Evolutionary conservation across 2,797 vertebrate genomes (phyloP), one percentile per base, ranked within the genome.

Genomic region (Apogon hyalosoma): DNA sequence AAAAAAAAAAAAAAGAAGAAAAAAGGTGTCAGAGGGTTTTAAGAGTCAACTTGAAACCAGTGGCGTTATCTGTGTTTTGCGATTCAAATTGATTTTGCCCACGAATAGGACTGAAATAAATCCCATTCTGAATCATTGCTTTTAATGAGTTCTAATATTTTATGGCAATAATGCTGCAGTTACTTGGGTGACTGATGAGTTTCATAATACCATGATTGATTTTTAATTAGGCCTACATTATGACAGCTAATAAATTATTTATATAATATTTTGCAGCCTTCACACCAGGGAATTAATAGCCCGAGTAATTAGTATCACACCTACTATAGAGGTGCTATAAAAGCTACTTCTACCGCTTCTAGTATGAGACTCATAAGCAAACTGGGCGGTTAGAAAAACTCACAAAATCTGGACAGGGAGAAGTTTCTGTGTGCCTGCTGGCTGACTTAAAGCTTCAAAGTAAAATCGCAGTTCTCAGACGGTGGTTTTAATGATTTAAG

Each of bases 131-230:
- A 87, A 78, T 82, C 64, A 87, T 86, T 85, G 85, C 71, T 72
- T 86, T 85, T 90, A 90, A 89, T 86, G 75, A 87, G 70, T 76
- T 79, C 48, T 80, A 80, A 86, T 88, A 85, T 77, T 88, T 86
- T 77, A 85, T 21, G 33, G 79, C 54, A 80, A 74, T 76, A 85
- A 76, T 40, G 69, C 59, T 0, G 54, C 57, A 28, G 78, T 69
- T 77, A 62, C 70, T 66, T 16, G 4, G 53, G 42, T 79, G 77
- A 84, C 75, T 80, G 77, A 83, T 83, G 76, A 81, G n/a, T 74
- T 85, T 79, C 69, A 80, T 55, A 74, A 67, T 60, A 67, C 67
- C n/a, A 5, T 69, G 59, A 83, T 73, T 83, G 80, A 83, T 85
- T 84, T 84, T 77, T 79, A 86, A 91, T 89, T 82, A 80, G 79